Percentiles rank a stretch among this genome's conserved stretches.
These are phyloP conservation scores for Chloroceryle aenea DNA, from an alignment of 2,113 vertebrate species.

Conservation along the genomic window DNA sequence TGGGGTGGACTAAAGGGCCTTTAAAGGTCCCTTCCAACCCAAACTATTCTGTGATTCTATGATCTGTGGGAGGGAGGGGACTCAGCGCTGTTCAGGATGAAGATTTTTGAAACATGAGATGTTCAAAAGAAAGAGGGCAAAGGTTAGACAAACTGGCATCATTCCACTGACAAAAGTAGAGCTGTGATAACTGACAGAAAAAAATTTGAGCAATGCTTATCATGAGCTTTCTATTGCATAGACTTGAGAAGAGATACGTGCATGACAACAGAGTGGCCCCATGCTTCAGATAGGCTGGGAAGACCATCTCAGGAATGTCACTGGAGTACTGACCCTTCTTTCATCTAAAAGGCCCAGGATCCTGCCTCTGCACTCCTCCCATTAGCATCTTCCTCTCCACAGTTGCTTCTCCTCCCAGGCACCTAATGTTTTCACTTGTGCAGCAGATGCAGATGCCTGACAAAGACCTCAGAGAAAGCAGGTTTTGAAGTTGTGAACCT, in stretches of 20 bases:
- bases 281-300: rapidly evolving
- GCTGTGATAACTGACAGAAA: not conserved
- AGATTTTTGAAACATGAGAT: not conserved
- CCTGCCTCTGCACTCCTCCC: not conserved
- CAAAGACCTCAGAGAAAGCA: too few relatives aligned
- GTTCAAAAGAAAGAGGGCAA: not conserved
- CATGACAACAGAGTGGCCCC: not conserved
- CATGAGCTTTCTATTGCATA: not conserved
- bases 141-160: not conserved
- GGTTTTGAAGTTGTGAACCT: too few relatives aligned
- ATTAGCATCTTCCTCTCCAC: not conserved
- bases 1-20: not conserved
- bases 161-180: not conserved
- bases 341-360: not conserved
- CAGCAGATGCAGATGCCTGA: too few relatives aligned
- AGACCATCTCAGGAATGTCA: not conserved
- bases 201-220: not conserved
- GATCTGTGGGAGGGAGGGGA: not conserved
- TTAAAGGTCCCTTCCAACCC: not conserved
- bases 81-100: not conserved
- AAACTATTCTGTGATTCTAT: too few relatives aligned
- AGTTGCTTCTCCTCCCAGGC: not conserved
- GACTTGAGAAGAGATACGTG: not conserved
- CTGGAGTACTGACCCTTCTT: not conserved
- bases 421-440: not conserved